These are phyloP conservation scores for Zophobas atratus DNA, from an alignment of 1,140 invertebrate species.

Conservation along the genomic window DNA sequence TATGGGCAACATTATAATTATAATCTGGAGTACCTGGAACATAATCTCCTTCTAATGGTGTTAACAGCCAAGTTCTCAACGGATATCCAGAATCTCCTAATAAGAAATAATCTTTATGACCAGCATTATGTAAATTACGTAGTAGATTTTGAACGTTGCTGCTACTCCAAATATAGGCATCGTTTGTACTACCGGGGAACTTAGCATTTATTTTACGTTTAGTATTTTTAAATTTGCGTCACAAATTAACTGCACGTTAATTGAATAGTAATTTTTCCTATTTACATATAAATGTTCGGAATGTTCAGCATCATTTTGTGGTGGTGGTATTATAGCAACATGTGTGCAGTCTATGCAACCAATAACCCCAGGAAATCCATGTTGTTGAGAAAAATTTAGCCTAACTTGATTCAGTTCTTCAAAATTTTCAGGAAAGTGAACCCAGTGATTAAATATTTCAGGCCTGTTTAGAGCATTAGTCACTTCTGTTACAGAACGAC, in stretches of 20 bases:
- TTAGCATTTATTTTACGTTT: slow-evolving; percentile 6
- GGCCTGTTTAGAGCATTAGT: neutral
- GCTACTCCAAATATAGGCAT: slow-evolving; percentile 44
- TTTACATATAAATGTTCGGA: slow-evolving; percentile 32
- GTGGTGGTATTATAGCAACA: slow-evolving; percentile 20
- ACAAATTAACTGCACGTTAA: slow-evolving; percentile 31
- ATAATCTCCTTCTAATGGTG: slow-evolving; percentile 14
- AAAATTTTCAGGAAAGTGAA: slow-evolving; percentile 18
- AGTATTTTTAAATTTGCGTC: slow-evolving; percentile 47
- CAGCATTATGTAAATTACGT: slow-evolving; percentile 8
- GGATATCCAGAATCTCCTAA: slow-evolving; percentile 45
- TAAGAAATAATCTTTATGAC: slow-evolving; percentile 37
- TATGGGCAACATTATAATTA: slow-evolving; percentile 59
- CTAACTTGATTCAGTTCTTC: slow-evolving; percentile 4
- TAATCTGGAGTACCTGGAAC: slow-evolving; percentile 51
- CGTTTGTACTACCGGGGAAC: slow-evolving; percentile 42
- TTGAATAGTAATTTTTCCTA: slow-evolving; percentile 10
- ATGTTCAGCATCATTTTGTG: neutral
- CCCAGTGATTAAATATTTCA: slow-evolving; percentile 12
- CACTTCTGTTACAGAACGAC: neutral
- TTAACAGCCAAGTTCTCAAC: slow-evolving; percentile 44
- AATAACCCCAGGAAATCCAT: slow-evolving; percentile 12
- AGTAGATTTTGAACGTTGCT: slow-evolving; percentile 33
- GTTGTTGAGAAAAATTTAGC: slow-evolving; percentile 7
- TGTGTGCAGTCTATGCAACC: slow-evolving; percentile 25